Percentiles rank a stretch among this genome's conserved stretches.
These are phyloP conservation scores for Pissodes strobi DNA, from an alignment of 1,140 invertebrate genomes.

Conservation along the genomic window DNA sequence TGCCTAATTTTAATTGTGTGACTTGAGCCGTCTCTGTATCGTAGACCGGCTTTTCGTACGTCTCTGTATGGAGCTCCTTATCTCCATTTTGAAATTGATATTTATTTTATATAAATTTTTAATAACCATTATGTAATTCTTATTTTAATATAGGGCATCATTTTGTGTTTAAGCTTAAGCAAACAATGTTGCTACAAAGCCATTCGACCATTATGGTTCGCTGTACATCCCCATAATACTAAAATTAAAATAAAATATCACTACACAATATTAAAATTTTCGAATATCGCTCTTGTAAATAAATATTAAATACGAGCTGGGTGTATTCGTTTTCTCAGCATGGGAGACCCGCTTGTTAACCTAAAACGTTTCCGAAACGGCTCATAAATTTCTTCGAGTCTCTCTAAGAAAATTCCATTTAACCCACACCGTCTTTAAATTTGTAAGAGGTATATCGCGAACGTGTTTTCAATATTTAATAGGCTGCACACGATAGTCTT, in stretches of 20 bases:
- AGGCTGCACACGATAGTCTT: neutral
- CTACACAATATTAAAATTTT: constrained; percentile 13
- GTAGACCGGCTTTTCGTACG: too few relatives aligned
- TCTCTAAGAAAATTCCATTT: constrained; percentile 30
- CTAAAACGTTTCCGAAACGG: constrained; percentile 26
- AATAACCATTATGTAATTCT: too few relatives aligned
- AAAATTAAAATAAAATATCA: neutral
- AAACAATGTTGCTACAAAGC: too few relatives aligned
- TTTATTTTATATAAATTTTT: too few relatives aligned
- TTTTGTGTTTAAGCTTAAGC: too few relatives aligned
- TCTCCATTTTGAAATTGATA: too few relatives aligned
- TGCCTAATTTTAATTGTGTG: too few relatives aligned
- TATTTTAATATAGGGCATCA: too few relatives aligned
- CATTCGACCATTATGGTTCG: too few relatives aligned
- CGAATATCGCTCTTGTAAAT: neutral
- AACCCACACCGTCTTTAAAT: constrained; percentile 33
- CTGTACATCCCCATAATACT: too few relatives aligned
- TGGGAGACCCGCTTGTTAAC: constrained; percentile 26
- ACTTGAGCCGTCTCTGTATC: too few relatives aligned
- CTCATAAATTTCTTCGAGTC: constrained; percentile 23
- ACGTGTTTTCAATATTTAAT: constrained; percentile 28
- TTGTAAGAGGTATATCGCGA: constrained; percentile 26
- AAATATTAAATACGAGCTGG: constrained; percentile 7
- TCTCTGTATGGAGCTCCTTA: too few relatives aligned
- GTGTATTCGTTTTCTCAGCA: constrained; percentile 19